Conservation (phyloP, 2,797 vertebrate species). For the Hipposideros larvatus region DNA sequence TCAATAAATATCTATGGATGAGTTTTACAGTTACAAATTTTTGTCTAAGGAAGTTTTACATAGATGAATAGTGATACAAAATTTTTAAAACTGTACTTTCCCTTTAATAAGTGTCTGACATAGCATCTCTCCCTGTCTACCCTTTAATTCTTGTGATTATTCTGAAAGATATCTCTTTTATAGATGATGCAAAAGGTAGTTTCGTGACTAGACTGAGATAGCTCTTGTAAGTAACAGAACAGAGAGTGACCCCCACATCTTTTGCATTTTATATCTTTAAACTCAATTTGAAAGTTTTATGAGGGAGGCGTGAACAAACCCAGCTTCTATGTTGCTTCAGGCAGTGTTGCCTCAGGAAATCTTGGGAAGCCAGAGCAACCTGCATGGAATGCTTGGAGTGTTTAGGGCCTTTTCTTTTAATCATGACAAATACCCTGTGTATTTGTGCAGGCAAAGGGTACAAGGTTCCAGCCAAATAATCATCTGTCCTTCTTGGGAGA, state of each 20-base stretch:
- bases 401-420: not conserved
- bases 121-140: not conserved
- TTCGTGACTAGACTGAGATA: not conserved
- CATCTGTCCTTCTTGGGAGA: not conserved
- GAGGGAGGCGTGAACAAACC: not conserved
- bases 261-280: not conserved
- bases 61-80: constrained; percentile 2
- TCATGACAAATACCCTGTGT: not conserved
- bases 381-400: not conserved
- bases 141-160: constrained; percentile 24
- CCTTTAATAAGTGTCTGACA: not conserved
- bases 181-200: not conserved
- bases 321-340: not conserved
- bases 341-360: not conserved
- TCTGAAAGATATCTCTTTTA: not conserved
- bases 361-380: not conserved
- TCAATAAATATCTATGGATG: constrained; percentile 40
- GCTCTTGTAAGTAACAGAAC: not conserved
- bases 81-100: not conserved
- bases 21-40: constrained; percentile 16
- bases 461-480: not conserved
- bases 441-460: not conserved
- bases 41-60: not conserved
- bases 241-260: not conserved
- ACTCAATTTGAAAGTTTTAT: not conserved